phyloP scores from a whole-genome alignment of 2,113 vertebrate species.

The Hippopotamus amphibius region DNA sequence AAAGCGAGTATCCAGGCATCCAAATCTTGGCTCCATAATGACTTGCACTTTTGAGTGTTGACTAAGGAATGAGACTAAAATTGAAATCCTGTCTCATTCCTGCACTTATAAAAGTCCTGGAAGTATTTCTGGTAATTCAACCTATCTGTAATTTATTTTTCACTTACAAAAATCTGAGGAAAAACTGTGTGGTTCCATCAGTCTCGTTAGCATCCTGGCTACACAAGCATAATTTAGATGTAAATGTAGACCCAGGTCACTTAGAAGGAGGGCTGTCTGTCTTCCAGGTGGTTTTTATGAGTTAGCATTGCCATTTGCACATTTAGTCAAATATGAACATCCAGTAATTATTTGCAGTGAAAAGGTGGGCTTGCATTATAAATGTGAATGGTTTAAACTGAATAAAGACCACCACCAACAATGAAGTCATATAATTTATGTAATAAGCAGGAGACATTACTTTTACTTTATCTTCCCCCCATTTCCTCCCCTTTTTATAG shows the following conservation, averaged over 20 bases:
- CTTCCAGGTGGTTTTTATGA: background rate
- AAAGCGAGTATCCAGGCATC: background rate
- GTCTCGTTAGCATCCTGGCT: background rate
- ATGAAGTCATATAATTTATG: background rate
- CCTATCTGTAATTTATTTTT: background rate
- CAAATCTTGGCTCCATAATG: slow-evolving; percentile 52
- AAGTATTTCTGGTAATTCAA: background rate
- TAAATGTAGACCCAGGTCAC: background rate
- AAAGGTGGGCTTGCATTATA: background rate
- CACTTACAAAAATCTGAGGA: background rate
- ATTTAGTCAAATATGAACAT: background rate
- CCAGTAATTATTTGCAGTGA: background rate
- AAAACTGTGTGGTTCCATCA: background rate
- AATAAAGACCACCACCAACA: background rate
- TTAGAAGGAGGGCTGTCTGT: background rate
- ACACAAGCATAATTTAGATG: background rate
- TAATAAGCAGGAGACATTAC: background rate
- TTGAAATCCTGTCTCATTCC: slow-evolving; percentile 56
- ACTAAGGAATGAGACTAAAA: slow-evolving; percentile 40
- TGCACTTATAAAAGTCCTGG: background rate
- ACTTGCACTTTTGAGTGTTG: slow-evolving; percentile 78
- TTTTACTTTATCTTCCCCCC: background rate
- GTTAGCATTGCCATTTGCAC: background rate
- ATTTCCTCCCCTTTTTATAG: background rate
- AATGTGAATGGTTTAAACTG: background rate